These are phyloP conservation scores for Tokudaia tokunoshimensis DNA, from an alignment of 2,797 vertebrate species.

Conservation along the genomic window DNA sequence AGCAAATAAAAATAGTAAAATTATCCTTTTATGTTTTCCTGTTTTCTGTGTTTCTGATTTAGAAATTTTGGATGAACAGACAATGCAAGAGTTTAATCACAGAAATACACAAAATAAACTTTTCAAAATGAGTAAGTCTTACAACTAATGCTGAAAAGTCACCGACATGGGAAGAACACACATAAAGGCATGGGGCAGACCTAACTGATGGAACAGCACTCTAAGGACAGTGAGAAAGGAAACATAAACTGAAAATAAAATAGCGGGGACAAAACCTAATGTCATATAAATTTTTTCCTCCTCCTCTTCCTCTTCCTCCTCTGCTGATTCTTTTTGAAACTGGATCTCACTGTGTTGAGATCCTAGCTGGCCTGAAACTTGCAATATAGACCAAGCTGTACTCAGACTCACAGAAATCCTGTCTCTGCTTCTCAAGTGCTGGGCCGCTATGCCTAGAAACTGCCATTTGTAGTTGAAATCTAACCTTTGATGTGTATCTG, in stretches of 20 bases:
- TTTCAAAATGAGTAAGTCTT: neutral
- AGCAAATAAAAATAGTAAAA: neutral
- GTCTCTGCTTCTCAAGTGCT: neutral
- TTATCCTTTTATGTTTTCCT: neutral
- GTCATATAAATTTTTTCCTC: neutral
- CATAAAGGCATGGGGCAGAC: neutral
- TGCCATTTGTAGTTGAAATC: conserved; percentile 35
- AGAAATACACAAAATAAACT: conserved; percentile 48
- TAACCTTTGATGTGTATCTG: conserved; percentile 10
- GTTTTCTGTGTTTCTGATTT: conserved; percentile 50
- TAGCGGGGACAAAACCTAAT: neutral
- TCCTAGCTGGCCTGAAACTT: neutral
- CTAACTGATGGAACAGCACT: neutral
- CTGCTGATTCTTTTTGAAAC: neutral
- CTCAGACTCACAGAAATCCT: neutral
- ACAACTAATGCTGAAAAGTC: conserved; percentile 43
- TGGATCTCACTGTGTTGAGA: neutral
- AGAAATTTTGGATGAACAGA: conserved; percentile 2
- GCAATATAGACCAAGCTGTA: neutral
- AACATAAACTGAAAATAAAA: neutral
- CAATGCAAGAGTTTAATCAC: conserved; percentile 44
- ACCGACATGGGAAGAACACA: conserved; percentile 21
- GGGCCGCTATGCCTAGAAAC: neutral
- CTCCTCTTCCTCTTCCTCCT: neutral
- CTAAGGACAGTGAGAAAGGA: conserved; percentile 29